Evolutionary conservation across 2,113 vertebrate genomes (phyloP).

Genomic region (Papio anubis): DNA sequence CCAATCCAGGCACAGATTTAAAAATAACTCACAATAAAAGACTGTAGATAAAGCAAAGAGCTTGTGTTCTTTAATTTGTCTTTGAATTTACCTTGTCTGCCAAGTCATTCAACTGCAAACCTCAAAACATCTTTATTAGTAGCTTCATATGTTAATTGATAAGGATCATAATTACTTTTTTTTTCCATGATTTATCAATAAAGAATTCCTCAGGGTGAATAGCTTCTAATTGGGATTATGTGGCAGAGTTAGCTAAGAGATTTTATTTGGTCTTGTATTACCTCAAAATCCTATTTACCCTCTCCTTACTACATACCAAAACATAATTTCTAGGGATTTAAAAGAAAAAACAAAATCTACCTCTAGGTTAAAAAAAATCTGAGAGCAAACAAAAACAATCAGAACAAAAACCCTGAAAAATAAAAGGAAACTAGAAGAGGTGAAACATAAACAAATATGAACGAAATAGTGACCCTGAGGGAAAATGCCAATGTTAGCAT

Average conservation of each 20-base stretch:
- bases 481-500: background rate
- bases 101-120: background rate
- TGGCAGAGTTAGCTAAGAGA: background rate
- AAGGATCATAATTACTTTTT: background rate
- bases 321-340: background rate
- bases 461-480: background rate
- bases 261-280: background rate
- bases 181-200: background rate
- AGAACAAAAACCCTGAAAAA: background rate
- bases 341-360: conserved; percentile 33
- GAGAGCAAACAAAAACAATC: background rate
- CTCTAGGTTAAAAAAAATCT: background rate
- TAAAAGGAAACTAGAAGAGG: background rate
- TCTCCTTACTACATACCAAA: background rate
- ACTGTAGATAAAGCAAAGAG: background rate
- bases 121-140: background rate
- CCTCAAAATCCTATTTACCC: background rate
- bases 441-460: background rate
- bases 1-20: background rate
- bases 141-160: background rate
- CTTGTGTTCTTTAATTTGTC: background rate
- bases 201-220: background rate
- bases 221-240: background rate
- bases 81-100: background rate
- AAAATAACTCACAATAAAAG: background rate